These are phyloP conservation scores for Lasioglossum pauxillum DNA, from an alignment of 2,888 invertebrate genomes.

Conservation along the genomic window DNA sequence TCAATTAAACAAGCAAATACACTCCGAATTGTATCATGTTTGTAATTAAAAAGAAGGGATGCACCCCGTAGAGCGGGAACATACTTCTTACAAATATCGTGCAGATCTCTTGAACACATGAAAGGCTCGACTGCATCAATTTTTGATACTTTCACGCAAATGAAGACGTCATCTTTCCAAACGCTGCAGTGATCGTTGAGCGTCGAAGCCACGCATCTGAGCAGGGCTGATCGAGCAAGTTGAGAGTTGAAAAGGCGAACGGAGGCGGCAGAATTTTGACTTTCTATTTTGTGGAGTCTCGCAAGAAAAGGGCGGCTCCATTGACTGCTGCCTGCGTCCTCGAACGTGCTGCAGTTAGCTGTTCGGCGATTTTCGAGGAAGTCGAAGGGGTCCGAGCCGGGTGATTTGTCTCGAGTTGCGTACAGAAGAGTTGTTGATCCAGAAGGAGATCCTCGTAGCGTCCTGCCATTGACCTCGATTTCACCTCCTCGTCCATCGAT, in stretches of 20 bases:
- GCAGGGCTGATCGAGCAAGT: background rate
- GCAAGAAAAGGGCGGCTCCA: too few relatives aligned
- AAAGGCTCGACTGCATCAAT: too few relatives aligned
- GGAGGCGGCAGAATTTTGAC: background rate
- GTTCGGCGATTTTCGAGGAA: background rate
- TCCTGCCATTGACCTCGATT: conserved; percentile 41
- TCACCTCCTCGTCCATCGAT: conserved; percentile 33
- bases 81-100: too few relatives aligned
- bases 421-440: background rate
- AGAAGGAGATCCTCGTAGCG: background rate
- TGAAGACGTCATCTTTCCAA: too few relatives aligned
- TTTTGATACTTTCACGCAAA: too few relatives aligned
- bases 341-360: background rate
- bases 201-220: background rate
- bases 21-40: too few relatives aligned
- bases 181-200: too few relatives aligned
- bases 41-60: too few relatives aligned
- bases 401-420: conserved; percentile 1
- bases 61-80: too few relatives aligned
- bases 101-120: too few relatives aligned
- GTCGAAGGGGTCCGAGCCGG: background rate
- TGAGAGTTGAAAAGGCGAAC: background rate
- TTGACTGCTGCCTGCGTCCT: too few relatives aligned
- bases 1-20: too few relatives aligned
- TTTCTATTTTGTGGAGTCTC: background rate